Base-by-base conservation (phyloP, 1,140 invertebrate species). In the Macrobrachium rosenbergii region DNA sequence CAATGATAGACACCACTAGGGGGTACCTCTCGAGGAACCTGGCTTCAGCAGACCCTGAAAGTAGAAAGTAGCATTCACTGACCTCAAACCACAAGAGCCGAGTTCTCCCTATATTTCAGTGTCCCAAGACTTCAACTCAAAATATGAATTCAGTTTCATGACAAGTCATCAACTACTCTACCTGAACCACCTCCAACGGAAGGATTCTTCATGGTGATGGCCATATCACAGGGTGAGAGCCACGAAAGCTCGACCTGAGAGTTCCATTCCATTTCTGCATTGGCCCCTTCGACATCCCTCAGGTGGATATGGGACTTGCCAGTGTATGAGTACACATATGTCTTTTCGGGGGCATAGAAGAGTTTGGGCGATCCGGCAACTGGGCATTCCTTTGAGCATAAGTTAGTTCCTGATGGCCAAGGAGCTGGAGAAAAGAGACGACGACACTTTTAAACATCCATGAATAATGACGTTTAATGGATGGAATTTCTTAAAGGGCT, bases 21-120 rank as follows among this genome's bases (percentile, higher is more conserved):
- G 83, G 83, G 23, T 75, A 85, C 43, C 19, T 21, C 21, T 58
- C 62, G 67, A 85, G 58, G 58, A 77, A 23, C 21, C 60, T 63
- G 12, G 21, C 52, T 28, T 75, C 23, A 43, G 72, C 5, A 75
- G 16, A 75, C 8, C 72, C 52, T 52, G 52, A 52, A 52, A 52
- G 12, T 10, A 10, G 2, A 10, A 52, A 52, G 2, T 52, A 52
- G 6, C 52, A 2, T 52, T 21, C 17, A 75, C n/a, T 28, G 8
- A 58, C 78, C 64, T 8, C 63, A 21, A 52, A 10, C 21, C 21
- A 14, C 17, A 19, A 14, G 3, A 23, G 19, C 21, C 0, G n/a
- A 28, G n/a, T 19, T 5, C 12, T 8, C 28, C 3, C 28, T 3
- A 37, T 37, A 37, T 37, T 37, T 37, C 28, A 37, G 28, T 37